phyloP scores from a whole-genome alignment of 2,888 invertebrate genomes.

The Steinernema scapterisci region DNA sequence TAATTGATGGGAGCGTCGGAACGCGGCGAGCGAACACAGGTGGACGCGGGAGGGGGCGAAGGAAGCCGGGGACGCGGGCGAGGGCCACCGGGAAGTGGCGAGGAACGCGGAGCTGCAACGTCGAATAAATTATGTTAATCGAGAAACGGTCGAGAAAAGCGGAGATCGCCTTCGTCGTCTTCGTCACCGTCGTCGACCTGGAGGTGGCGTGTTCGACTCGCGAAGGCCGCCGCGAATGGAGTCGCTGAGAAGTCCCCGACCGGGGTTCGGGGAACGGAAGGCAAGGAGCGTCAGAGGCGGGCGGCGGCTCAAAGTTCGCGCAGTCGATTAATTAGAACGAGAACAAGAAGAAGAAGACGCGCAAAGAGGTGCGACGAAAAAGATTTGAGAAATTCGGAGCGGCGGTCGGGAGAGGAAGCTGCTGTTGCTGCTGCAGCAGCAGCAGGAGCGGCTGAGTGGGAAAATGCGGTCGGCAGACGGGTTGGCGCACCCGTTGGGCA shows the following conservation, averaged over 20 bases:
- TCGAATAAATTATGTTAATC: slow-evolving; percentile 19
- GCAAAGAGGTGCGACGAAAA: slow-evolving; percentile 9
- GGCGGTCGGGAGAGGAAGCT: neutral
- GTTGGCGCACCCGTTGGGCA: slow-evolving; percentile 31
- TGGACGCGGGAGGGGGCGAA: slow-evolving; percentile 6
- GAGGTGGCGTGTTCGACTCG: neutral
- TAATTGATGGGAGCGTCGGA: slow-evolving; percentile 16
- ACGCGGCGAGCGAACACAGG: slow-evolving; percentile 24
- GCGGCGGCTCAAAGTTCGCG: neutral
- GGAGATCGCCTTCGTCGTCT: neutral
- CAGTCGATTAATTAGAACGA: slow-evolving; percentile 28
- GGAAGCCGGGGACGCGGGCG: neutral
- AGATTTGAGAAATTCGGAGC: neutral
- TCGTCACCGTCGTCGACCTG: no score
- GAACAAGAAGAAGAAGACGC: neutral
- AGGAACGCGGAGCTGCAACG: neutral
- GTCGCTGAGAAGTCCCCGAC: neutral
- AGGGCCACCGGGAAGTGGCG: neutral
- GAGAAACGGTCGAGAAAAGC: slow-evolving; percentile 10
- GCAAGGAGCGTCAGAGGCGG: neutral
- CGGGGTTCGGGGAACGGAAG: slow-evolving; percentile 20
- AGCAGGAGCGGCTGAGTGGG: slow-evolving; percentile 10
- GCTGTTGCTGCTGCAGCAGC: no score
- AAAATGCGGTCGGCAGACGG: slow-evolving; percentile 30
- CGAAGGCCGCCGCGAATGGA: slow-evolving; percentile 19